Evolutionary conservation across 2,113 vertebrate species (phyloP).

Genomic region (Turnix velox): DNA sequence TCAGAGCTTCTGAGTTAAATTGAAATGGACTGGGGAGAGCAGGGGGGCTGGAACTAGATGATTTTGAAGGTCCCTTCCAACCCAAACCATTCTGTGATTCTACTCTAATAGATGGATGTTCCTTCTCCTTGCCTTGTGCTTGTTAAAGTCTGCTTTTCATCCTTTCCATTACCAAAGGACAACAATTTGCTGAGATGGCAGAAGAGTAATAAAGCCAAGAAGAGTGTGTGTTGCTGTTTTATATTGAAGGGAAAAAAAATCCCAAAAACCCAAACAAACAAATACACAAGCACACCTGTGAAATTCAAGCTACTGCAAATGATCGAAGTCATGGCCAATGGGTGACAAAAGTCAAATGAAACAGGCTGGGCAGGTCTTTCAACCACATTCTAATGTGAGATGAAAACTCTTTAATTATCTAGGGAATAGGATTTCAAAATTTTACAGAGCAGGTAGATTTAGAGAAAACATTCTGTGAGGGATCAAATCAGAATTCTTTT

Average conservation of each 20-base stretch:
- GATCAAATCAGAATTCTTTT: background rate
- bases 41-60: too few relatives aligned
- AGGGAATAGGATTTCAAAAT: background rate
- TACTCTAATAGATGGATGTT: background rate
- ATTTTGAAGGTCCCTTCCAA: too few relatives aligned
- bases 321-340: background rate
- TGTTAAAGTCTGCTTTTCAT: background rate
- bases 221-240: background rate
- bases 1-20: background rate
- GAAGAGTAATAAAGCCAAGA: background rate
- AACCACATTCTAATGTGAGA: background rate
- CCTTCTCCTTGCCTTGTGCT: background rate
- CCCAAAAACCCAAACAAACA: background rate
- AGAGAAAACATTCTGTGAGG: background rate
- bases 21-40: background rate
- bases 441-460: background rate
- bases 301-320: background rate
- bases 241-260: background rate
- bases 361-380: background rate
- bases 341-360: slow-evolving; percentile 12
- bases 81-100: too few relatives aligned
- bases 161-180: background rate
- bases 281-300: background rate
- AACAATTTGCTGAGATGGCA: background rate
- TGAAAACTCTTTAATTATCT: background rate